Conservation (phyloP, 2,797 vertebrate genomes). For the Tiaroga cobitis region DNA sequence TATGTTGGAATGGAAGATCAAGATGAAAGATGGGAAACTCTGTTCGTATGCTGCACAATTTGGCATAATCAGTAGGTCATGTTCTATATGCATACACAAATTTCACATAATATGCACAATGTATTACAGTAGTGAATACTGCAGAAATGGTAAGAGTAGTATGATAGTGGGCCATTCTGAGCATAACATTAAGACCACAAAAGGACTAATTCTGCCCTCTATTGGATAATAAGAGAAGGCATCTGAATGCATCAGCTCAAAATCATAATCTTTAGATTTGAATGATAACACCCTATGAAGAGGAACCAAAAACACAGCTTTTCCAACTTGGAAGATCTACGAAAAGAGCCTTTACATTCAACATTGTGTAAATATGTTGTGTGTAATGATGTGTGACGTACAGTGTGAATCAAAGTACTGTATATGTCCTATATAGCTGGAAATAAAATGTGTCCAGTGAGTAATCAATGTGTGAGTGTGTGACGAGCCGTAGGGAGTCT, state of each 20-base stretch:
- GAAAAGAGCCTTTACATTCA: neutral
- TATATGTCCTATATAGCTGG: neutral
- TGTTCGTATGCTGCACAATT: neutral
- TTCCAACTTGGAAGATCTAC: neutral
- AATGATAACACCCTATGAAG: neutral
- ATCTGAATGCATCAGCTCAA: neutral
- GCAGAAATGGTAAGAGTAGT: neutral
- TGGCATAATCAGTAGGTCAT: neutral
- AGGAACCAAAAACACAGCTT: neutral
- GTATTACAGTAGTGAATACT: neutral
- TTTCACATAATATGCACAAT: neutral
- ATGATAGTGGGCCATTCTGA: neutral
- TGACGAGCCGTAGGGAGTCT: neutral
- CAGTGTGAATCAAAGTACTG: neutral
- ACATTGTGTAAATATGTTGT: neutral
- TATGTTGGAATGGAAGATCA: neutral
- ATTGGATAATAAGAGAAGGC: slow-evolving; percentile 34
- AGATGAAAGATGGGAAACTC: neutral
- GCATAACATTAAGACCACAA: neutral
- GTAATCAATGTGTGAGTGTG: neutral
- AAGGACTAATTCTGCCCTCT: slow-evolving; percentile 52
- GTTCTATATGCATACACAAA: neutral
- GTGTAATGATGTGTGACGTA: neutral
- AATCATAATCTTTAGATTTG: neutral
- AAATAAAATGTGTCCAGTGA: neutral